Evolutionary conservation across 2,888 invertebrate genomes (phyloP).

Genomic region (Peribatodes rhomboidaria): DNA sequence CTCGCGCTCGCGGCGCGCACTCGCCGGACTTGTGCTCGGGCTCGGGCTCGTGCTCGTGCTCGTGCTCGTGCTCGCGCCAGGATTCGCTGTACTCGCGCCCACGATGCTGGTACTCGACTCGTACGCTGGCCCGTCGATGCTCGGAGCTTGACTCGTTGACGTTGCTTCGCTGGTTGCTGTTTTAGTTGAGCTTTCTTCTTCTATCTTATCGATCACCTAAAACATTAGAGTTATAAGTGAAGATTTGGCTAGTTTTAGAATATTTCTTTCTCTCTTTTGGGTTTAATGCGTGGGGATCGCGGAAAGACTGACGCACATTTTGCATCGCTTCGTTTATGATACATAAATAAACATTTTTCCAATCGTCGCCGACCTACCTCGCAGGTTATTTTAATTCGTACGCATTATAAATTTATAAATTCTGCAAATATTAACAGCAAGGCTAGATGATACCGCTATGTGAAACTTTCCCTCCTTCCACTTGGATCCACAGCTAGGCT

Average conservation of each 20-base stretch:
- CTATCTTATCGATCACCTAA: conserved; percentile 74
- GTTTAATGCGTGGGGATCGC: not conserved
- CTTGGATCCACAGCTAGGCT: too few relatives aligned
- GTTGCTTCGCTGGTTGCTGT: conserved; percentile 46
- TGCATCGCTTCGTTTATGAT: not conserved
- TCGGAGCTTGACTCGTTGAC: conserved; percentile 28
- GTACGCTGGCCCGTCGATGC: conserved; percentile 16
- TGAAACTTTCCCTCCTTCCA: too few relatives aligned
- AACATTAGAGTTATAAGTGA: conserved; percentile 4
- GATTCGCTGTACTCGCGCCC: conserved; percentile 77
- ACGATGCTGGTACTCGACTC: conserved; percentile 50
- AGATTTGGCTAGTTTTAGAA: not conserved
- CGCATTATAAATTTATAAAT: too few relatives aligned
- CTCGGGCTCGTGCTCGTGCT: conserved; percentile 48
- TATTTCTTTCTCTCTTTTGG: not conserved
- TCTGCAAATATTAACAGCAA: too few relatives aligned
- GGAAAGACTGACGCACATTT: not conserved
- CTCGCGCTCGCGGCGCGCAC: conserved; percentile 63
- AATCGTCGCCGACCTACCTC: too few relatives aligned
- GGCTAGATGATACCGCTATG: too few relatives aligned
- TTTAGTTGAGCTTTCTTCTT: conserved; percentile 64
- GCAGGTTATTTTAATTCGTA: too few relatives aligned
- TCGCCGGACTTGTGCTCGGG: conserved; percentile 41
- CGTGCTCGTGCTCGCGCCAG: conserved; percentile 69
- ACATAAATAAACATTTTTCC: too few relatives aligned